phyloP scores from a whole-genome alignment of 2,888 invertebrate species.

The Tricholauxania praeusta region DNA sequence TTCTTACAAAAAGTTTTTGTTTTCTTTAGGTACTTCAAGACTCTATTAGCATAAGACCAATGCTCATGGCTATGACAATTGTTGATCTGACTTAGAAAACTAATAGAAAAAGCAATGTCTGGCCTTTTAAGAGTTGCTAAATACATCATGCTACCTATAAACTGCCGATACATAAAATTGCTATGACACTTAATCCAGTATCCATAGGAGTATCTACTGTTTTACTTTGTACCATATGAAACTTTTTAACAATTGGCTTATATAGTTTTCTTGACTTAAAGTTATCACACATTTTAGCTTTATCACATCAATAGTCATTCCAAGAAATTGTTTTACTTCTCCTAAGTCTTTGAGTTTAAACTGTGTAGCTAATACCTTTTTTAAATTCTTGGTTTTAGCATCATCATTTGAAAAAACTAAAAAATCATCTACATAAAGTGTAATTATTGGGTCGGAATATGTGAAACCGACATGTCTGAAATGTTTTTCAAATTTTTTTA shows the following conservation, averaged over 20 bases:
- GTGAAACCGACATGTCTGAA: too few relatives aligned
- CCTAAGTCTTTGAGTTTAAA: constrained; percentile 5
- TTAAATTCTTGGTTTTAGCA: neutral
- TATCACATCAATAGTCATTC: neutral
- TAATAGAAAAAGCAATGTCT: neutral
- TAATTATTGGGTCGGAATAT: neutral
- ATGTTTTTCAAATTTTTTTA: too few relatives aligned
- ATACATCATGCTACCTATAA: constrained; percentile 2
- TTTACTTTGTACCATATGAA: constrained; percentile 2
- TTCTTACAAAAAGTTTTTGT: constrained; percentile 1
- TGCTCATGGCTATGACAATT: neutral
- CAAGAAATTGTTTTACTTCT: neutral
- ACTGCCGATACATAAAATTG: neutral
- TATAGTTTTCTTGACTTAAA: neutral
- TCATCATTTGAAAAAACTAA: constrained; percentile 1
- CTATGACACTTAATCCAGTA: neutral
- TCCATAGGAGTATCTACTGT: neutral
- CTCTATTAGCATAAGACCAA: neutral
- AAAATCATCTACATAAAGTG: constrained; percentile 13
- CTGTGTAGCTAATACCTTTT: neutral
- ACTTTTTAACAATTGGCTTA: neutral
- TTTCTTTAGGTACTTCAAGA: neutral
- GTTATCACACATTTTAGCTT: neutral
- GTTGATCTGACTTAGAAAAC: constrained; percentile 1
- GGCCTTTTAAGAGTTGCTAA: neutral